These are phyloP conservation scores for Phyllotis vaccarum DNA, from an alignment of 2,797 vertebrate genomes.

Conservation along the genomic window DNA sequence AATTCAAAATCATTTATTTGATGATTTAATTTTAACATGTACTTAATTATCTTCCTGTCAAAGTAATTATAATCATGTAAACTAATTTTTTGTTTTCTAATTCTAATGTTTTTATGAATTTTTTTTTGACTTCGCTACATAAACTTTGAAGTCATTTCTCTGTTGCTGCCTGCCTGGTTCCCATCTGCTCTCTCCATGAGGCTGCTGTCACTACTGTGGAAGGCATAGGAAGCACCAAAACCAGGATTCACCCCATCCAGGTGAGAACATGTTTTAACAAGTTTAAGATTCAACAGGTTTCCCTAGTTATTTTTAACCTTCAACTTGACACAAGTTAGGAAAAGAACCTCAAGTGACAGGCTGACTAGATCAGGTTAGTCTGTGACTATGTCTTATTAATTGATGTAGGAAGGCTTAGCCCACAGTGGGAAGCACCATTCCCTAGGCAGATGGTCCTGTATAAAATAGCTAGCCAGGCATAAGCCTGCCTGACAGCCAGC, in stretches of 20 bases:
- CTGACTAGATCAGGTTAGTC: background rate
- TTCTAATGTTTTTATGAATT: background rate
- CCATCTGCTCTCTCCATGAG: constrained; percentile 63
- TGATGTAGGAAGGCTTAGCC: background rate
- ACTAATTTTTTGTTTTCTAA: background rate
- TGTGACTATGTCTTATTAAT: background rate
- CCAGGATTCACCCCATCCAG: constrained; percentile 65
- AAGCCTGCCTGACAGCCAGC: too few relatives aligned
- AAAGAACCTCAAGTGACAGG: background rate
- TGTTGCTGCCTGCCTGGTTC: constrained; percentile 53
- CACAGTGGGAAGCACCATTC: background rate
- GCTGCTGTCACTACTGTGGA: constrained; percentile 55
- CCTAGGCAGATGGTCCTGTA: background rate
- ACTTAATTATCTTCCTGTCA: background rate
- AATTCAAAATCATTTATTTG: constrained; percentile 1
- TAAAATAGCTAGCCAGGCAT: background rate
- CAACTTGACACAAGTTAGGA: background rate
- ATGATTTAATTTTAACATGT: background rate
- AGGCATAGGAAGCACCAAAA: constrained; percentile 64
- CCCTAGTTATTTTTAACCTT: background rate
- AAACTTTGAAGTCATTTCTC: constrained; percentile 48
- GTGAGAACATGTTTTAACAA: background rate
- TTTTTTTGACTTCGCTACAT: background rate
- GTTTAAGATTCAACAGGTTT: background rate
- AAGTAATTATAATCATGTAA: constrained; percentile 4